Percentiles rank a stretch among this genome's conserved stretches.
Evolutionary conservation across 2,888 invertebrate species (phyloP).

Genomic region (Neoscelio sp.): DNA sequence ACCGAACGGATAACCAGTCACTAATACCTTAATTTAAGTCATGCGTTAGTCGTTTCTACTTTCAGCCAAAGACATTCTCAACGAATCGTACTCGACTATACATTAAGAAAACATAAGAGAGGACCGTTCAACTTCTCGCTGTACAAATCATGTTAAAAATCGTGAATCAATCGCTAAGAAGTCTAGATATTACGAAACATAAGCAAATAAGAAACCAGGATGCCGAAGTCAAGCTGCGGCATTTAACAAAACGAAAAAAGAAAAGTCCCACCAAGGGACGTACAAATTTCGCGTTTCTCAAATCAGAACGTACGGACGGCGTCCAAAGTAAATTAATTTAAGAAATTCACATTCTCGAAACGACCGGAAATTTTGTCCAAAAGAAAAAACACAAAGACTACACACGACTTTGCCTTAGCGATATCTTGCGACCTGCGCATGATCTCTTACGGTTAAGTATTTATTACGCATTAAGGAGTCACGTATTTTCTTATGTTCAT

Average conservation of each 20-base stretch:
- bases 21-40: slow-evolving; percentile 33
- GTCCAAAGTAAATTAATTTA: background rate
- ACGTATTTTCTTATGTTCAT: slow-evolving; percentile 1
- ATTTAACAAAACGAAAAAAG: too few relatives aligned
- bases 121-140: slow-evolving; percentile 23
- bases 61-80: slow-evolving; percentile 56
- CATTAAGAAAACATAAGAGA: background rate
- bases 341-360: background rate
- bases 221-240: too few relatives aligned
- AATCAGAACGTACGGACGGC: too few relatives aligned
- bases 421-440: slow-evolving; percentile 36
- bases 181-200: slow-evolving; percentile 20
- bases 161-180: slow-evolving; percentile 10
- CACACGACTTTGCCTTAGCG: slow-evolving; percentile 26
- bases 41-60: slow-evolving; percentile 10
- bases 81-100: slow-evolving; percentile 28
- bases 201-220: slow-evolving; percentile 14
- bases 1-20: slow-evolving; percentile 7
- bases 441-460: slow-evolving; percentile 60
- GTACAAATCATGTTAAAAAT: slow-evolving; percentile 46
- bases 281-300: too few relatives aligned
- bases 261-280: too few relatives aligned
- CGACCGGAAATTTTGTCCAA: slow-evolving; percentile 7
- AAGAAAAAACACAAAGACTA: slow-evolving; percentile 5
- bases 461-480: slow-evolving; percentile 31